Conservation (phyloP, 2,113 vertebrate species). For the Paracanthobrama guichenoti region DNA sequence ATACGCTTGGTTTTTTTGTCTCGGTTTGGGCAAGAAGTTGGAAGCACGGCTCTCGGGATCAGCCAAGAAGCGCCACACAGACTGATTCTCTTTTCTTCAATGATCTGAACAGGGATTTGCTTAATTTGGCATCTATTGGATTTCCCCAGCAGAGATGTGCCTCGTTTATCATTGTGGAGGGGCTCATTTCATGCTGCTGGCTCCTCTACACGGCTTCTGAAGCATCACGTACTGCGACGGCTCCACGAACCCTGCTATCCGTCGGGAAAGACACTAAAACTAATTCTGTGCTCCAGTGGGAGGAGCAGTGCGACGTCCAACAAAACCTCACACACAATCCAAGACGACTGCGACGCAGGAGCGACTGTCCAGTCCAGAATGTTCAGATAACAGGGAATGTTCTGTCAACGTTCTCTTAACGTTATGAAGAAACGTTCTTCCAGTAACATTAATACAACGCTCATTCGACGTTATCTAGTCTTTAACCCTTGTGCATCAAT, state of each 20-base stretch:
- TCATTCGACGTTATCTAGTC: no score
- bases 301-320: background rate
- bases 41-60: background rate
- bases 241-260: constrained; percentile 44
- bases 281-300: constrained; percentile 5
- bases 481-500: no score
- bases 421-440: no score
- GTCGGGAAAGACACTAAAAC: background rate
- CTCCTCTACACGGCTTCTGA: constrained; percentile 31
- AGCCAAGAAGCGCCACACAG: constrained; percentile 49
- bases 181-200: constrained; percentile 48
- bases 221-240: constrained; percentile 29
- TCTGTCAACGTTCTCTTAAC: no score
- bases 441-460: no score
- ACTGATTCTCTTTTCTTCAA: constrained; percentile 25
- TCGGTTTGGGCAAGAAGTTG: constrained; percentile 14
- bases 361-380: no score
- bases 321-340: background rate
- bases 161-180: constrained; percentile 44
- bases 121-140: constrained; percentile 44
- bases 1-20: constrained; percentile 30
- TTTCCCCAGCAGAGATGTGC: constrained; percentile 47
- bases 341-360: no score
- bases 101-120: constrained; percentile 52
- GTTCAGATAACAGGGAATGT: no score